phyloP scores from a whole-genome alignment of 1,140 invertebrate species.

The Cotesia vestalis region DNA sequence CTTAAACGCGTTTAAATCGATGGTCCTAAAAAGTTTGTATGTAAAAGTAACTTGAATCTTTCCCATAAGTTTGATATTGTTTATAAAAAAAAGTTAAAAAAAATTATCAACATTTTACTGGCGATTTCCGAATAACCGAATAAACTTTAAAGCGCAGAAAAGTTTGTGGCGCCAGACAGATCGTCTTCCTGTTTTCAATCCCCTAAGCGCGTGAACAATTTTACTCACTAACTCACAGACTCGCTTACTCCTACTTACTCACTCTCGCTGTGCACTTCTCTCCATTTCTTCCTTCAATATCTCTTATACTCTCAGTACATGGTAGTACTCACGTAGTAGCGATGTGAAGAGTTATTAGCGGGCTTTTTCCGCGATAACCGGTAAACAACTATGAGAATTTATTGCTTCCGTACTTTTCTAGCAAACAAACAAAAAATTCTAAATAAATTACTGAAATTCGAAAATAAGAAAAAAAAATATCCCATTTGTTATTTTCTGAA shows the following conservation, averaged over 20 bases:
- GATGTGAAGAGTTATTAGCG: constrained; percentile 24
- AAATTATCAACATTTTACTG: constrained; percentile 11
- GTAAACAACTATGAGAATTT: constrained; percentile 27
- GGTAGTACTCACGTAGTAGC: neutral
- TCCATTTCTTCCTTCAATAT: constrained; percentile 12
- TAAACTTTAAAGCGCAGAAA: constrained; percentile 35
- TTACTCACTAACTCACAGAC: neutral
- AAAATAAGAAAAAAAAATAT: neutral
- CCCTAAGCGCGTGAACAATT: constrained; percentile 7
- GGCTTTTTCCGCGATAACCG: constrained; percentile 10
- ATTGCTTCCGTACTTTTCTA: constrained; percentile 24
- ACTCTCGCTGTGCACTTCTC: neutral
- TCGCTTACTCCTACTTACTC: neutral
- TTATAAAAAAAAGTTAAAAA: neutral
- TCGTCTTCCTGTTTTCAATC: constrained; percentile 37
- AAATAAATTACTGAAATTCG: neutral
- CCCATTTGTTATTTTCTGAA: neutral
- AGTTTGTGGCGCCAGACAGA: constrained; percentile 45
- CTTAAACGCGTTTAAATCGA: too few species aligned
- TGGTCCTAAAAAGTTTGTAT: too few species aligned
- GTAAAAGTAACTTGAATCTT: too few species aligned
- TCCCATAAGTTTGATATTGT: constrained; percentile 16
- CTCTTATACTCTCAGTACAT: neutral
- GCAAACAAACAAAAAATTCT: constrained; percentile 9
- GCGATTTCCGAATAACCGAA: constrained; percentile 31